Percentiles rank a stretch among this genome's conserved stretches.
Evolutionary conservation across 2,888 invertebrate species (phyloP).

Genomic region (Ennomos quercinarius): DNA sequence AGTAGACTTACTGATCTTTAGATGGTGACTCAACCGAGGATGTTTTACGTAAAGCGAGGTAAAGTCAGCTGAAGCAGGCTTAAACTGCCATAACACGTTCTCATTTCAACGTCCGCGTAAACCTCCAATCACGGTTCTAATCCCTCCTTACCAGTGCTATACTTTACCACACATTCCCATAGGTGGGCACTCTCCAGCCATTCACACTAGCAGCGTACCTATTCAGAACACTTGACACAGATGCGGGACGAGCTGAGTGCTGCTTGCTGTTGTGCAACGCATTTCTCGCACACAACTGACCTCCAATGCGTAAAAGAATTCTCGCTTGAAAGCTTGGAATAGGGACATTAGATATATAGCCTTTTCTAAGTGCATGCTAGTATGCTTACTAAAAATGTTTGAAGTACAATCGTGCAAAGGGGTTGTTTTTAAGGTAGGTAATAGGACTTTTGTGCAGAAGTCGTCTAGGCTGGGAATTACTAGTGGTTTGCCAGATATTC

Average conservation of each 20-base stretch:
- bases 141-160: conserved; percentile 3
- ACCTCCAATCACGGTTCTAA: conserved; percentile 17
- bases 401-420: background rate
- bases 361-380: conserved; percentile 9
- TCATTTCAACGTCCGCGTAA: background rate
- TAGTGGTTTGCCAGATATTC: no score
- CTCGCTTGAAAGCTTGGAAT: conserved; percentile 27
- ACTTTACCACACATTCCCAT: conserved; percentile 10
- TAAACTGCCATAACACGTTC: no score
- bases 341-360: conserved; percentile 18
- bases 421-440: no score
- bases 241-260: conserved; percentile 46
- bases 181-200: conserved; percentile 31
- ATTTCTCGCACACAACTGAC: conserved; percentile 46
- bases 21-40: no score
- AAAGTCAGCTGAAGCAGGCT: conserved; percentile 2
- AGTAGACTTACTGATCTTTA: no score
- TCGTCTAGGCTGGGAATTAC: no score
- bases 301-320: conserved; percentile 31
- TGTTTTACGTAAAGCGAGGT: background rate
- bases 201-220: conserved; percentile 37
- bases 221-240: conserved; percentile 46
- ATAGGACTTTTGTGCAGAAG: no score
- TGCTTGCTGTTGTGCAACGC: conserved; percentile 50
- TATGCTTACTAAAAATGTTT: background rate